phyloP scores from a whole-genome alignment of 2,888 invertebrate species.

The Dyspetes luteomarginatus region DNA sequence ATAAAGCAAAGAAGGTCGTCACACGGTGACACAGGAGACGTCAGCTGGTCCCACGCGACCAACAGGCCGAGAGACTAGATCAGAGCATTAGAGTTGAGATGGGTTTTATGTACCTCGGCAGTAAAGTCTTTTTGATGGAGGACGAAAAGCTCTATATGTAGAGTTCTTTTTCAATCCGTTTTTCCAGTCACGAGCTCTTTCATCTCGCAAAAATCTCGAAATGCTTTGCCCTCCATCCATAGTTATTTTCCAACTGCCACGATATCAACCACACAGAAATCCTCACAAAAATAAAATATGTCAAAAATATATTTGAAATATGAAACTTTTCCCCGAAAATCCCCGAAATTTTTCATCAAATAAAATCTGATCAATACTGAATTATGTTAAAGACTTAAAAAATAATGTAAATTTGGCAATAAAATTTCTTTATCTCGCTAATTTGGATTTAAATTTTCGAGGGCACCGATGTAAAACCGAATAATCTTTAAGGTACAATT shows the following conservation, averaged over 20 bases:
- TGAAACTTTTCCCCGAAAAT: not conserved
- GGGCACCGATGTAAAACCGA: too few relatives aligned
- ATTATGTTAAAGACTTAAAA: not conserved
- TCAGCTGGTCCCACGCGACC: constrained; percentile 61
- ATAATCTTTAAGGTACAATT: too few relatives aligned
- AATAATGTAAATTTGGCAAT: not conserved
- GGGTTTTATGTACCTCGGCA: constrained; percentile 42
- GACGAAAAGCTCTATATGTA: constrained; percentile 19
- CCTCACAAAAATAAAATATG: too few relatives aligned
- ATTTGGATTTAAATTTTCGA: too few relatives aligned
- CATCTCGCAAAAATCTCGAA: not conserved
- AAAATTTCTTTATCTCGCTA: too few relatives aligned
- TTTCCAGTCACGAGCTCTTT: not conserved
- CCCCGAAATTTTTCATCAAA: not conserved
- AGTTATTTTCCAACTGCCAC: too few relatives aligned
- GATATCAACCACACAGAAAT: too few relatives aligned
- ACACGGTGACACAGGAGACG: constrained; percentile 54
- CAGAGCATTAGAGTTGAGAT: constrained; percentile 48
- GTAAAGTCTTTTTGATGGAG: constrained; percentile 60
- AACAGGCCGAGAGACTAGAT: constrained; percentile 13
- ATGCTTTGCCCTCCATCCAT: not conserved
- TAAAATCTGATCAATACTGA: not conserved
- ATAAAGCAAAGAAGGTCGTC: constrained; percentile 63
- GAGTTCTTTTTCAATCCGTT: constrained; percentile 10
- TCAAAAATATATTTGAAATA: too few relatives aligned